Evolutionary conservation across 2,113 vertebrate species (phyloP), one percentile per base, ranked within the genome.

Genomic region (Hypocryptadius cinnamomeus): DNA sequence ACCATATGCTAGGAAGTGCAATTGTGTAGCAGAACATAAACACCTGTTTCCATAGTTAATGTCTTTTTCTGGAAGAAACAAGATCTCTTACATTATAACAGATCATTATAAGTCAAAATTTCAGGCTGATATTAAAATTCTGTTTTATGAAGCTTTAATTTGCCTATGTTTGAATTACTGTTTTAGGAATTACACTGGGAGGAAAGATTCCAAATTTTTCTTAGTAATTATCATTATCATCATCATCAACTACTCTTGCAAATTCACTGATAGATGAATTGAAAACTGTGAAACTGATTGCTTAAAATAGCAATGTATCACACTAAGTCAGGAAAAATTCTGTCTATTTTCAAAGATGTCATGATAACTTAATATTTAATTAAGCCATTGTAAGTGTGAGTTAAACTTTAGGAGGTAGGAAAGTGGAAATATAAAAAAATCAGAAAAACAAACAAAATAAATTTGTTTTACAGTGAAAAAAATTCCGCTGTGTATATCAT

Each of bases 401-500:
- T 68, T 57, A 60, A 89, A 79, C 2, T 44, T 66, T 37, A 80
- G 30, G 50, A 78, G 23, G 7, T 48, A 80, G 7, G 2, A 21
- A 76, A 47, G 15, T n/a, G 8, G 3, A 31, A 45, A 73, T 64
- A 10, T 13, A 4, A 39, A 69, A 78, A 70, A 88, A 27, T 15
- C 31, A 63, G 89, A 71, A 48, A 39, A 60, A 9, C 42, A 39
- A 60, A 60, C 37, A 3, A 76, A 77, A 79, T 68, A 3, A 6
- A 66, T 91, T 96, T 95, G 2, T 87, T 84, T 97, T 95, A 50
- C 87, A 97, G 96, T 92, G 79, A 97, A 96, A 85, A 95, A 87
- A 84, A 92, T 96, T 59, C 90, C 93, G 0, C 44, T 97, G 8
- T 92, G 93, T 47, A 93, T 96, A 90, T 93, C 96, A 4, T 96